Evolutionary conservation across 2,113 vertebrate species (phyloP).

Genomic region (Phocoena sinus): DNA sequence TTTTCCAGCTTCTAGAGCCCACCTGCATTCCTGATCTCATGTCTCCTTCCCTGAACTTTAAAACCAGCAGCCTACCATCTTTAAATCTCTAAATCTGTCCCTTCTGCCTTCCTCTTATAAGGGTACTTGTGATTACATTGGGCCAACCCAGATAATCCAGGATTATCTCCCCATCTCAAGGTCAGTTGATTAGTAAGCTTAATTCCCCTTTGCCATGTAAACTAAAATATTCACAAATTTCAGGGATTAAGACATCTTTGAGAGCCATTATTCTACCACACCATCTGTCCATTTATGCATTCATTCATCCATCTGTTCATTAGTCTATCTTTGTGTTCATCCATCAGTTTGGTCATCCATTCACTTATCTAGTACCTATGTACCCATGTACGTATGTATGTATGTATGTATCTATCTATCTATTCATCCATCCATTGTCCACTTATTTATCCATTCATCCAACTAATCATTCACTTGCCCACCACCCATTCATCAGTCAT

Average conservation of each 20-base stretch:
- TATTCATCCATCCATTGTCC: background rate
- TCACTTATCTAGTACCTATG: background rate
- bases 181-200: background rate
- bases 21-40: background rate
- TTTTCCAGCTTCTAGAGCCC: background rate
- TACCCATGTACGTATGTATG: background rate
- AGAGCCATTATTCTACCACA: background rate
- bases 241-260: background rate
- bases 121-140: background rate
- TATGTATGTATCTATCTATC: too few relatives aligned
- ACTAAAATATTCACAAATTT: background rate
- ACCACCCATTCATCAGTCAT: background rate
- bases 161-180: background rate
- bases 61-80: background rate
- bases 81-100: background rate
- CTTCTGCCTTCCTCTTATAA: background rate
- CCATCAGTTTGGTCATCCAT: background rate
- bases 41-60: conserved; percentile 11
- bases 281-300: background rate
- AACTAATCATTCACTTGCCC: background rate
- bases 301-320: background rate
- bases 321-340: background rate
- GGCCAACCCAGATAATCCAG: background rate
- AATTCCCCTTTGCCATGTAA: background rate
- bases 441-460: background rate